Conservation (phyloP, 2,797 vertebrate species). For the Hypotaenidia okinawae region DNA sequence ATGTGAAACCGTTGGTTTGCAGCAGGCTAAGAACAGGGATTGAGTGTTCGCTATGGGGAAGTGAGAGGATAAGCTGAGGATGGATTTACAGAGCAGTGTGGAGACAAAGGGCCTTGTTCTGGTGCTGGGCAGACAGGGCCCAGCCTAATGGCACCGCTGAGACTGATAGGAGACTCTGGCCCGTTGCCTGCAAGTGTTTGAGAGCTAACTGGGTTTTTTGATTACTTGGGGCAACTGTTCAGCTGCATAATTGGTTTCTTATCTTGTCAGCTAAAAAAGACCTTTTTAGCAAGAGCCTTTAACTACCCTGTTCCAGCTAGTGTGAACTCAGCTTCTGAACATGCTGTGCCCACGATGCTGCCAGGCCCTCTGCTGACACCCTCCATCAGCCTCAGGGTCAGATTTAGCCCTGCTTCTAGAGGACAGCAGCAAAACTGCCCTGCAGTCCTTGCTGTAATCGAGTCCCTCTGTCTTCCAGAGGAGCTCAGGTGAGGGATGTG, state of each 20-base stretch:
- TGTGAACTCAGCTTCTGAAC: background rate
- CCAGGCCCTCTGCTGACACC: background rate
- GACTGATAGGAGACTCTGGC: background rate
- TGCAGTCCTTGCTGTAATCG: rapidly evolving
- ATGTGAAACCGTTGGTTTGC: background rate
- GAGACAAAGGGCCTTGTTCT: background rate
- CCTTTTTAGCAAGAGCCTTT: background rate
- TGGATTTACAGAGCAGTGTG: background rate
- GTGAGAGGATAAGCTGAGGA: background rate
- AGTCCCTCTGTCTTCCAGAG: background rate
- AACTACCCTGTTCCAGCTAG: background rate
- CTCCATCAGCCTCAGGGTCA: rapidly evolving
- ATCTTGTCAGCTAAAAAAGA: background rate
- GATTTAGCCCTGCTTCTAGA: background rate
- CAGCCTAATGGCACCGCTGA: background rate
- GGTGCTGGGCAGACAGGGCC: background rate
- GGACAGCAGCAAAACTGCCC: background rate
- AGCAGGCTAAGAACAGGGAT: background rate
- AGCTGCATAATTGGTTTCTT: background rate
- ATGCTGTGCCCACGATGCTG: rapidly evolving
- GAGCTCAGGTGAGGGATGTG: background rate
- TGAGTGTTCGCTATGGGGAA: background rate
- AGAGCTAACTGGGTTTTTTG: background rate
- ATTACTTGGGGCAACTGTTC: background rate
- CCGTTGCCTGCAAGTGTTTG: background rate